Evolutionary conservation across 1,140 invertebrate species (phyloP), one percentile per base, ranked within the genome.

Genomic region (Drosophila persimilis): DNA sequence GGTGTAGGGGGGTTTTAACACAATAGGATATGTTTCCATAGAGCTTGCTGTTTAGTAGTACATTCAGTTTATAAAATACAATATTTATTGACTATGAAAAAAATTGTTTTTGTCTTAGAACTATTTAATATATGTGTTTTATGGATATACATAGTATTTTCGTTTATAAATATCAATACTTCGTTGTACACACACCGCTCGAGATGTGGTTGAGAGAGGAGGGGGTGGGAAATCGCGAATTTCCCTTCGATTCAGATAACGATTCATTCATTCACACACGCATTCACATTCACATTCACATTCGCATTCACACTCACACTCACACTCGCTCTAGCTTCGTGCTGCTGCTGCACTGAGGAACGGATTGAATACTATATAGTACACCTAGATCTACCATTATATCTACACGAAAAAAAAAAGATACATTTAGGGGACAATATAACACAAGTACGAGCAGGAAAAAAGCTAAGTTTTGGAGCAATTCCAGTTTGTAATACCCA

Each of bases 51-150:
- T 22, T 46, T 46, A 60, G 62, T 62, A 79, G 59, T 74, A 54
- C 51, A 62, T 71, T 51, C 58, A 69, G 54, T 54, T 29, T 50
- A 53, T 56, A 39, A 51, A 71, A 65, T 80, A 74, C 62, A 77
- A 61, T 54, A 64, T 58, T 84, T 84, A 85, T 79, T 83, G 81
- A 77, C 73, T 86, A 85, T 69, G 59, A 85, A 85, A 85, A 84
- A 85, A 85, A 77, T 52, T 65, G 15, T 39, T 39, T 39, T 39
- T 4, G 11, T 31, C 81, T 85, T 85, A 85, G 55, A 80, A 86
- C 69, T 86, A 85, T 58, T 77, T 80, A 85, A 86, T 80, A 85
- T 80, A 73, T 78, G 51, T 22, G 50, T 47, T 59, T 17, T 56
- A 53, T 69, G 22, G 35, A 13, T 35, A 2, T 31, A 0, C 24